Evolutionary conservation across 2,113 vertebrate species (phyloP).

Genomic region (Melanocharis versteri): DNA sequence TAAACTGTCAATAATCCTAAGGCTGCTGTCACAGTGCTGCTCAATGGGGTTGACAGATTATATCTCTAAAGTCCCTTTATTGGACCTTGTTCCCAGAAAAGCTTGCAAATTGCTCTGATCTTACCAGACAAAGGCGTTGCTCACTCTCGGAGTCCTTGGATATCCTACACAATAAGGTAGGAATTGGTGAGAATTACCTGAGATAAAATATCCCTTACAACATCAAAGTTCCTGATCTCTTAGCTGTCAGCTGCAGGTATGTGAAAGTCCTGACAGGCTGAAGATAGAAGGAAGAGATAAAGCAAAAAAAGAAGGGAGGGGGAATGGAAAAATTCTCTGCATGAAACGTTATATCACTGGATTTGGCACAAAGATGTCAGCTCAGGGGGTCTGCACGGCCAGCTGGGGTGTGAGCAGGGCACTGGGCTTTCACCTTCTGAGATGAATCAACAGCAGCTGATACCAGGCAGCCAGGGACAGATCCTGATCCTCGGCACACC

Average conservation of each 20-base stretch:
- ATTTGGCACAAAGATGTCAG: constrained; percentile 52
- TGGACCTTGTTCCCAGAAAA: constrained; percentile 77
- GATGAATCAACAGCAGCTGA: background rate
- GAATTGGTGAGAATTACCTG: constrained; percentile 83
- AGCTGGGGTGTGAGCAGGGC: constrained; percentile 31
- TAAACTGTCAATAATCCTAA: constrained; percentile 68
- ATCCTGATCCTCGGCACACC: background rate
- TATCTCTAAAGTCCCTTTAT: constrained; percentile 86
- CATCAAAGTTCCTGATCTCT: constrained; percentile 83
- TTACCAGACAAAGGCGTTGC: constrained; percentile 83
- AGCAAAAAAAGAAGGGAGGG: constrained; percentile 13
- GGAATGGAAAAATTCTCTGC: constrained; percentile 42
- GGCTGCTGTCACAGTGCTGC: constrained; percentile 65
- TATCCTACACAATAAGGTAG: constrained; percentile 76
- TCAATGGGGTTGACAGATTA: constrained; percentile 78
- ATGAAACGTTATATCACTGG: background rate
- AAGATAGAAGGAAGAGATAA: constrained; percentile 79
- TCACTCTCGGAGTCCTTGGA: constrained; percentile 76
- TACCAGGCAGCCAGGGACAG: background rate
- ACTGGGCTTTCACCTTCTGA: constrained; percentile 9
- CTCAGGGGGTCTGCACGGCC: background rate
- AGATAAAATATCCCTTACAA: constrained; percentile 81
- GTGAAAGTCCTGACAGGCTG: constrained; percentile 74
- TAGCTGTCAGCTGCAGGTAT: constrained; percentile 76
- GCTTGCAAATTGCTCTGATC: constrained; percentile 94